phyloP scores from a whole-genome alignment of 2,888 invertebrate species.

The Caenorhabditis angaria region DNA sequence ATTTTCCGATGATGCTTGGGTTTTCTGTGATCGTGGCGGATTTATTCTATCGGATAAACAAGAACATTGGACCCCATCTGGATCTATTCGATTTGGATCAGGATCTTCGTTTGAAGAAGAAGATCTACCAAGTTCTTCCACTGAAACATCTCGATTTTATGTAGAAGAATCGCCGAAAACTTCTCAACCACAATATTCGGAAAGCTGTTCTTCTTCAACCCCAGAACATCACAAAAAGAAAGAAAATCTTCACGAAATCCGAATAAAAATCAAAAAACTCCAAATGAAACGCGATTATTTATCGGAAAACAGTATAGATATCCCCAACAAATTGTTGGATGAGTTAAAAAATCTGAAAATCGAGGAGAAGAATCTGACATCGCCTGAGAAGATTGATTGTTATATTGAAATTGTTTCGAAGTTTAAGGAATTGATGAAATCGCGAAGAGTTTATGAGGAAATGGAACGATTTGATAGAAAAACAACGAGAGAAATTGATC shows the following conservation, averaged over 20 bases:
- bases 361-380: no score
- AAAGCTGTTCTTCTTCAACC: background rate
- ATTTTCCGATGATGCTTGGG: background rate
- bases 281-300: background rate
- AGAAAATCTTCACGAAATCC: background rate
- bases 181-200: no score
- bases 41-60: background rate
- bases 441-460: background rate
- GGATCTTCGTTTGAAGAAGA: no score
- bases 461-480: constrained; percentile 1
- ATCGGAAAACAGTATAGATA: background rate
- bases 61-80: background rate
- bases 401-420: no score
- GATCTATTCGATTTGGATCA: no score
- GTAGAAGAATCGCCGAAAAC: no score
- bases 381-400: background rate
- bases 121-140: no score
- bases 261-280: background rate
- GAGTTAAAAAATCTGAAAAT: background rate
- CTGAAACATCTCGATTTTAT: no score
- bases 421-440: background rate
- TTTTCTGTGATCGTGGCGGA: background rate
- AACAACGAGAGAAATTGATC: background rate
- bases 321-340: background rate
- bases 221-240: background rate